These are phyloP conservation scores for Ciona savignyi DNA, from an alignment of 23 tunicate species.

Conservation along the genomic window DNA sequence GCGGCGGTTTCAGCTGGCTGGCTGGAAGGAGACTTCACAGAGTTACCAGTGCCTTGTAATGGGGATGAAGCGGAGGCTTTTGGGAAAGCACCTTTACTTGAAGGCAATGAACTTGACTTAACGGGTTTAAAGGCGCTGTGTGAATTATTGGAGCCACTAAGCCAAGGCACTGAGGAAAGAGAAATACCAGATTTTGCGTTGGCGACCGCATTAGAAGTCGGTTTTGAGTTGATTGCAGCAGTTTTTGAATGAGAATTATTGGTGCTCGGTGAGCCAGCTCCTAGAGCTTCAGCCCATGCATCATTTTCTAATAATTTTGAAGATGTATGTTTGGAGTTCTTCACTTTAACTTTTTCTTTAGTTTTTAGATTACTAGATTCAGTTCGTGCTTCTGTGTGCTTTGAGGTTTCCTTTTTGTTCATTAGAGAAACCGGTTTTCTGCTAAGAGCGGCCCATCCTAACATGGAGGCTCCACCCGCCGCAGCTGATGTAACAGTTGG, in stretches of 20 bases:
- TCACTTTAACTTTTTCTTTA: slow-evolving; percentile 26
- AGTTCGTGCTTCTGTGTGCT: slow-evolving; percentile 8
- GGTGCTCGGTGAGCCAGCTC: slow-evolving; percentile 17
- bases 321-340: slow-evolving; percentile 22
- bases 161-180: slow-evolving; percentile 1
- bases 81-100: neutral
- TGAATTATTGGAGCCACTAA: neutral
- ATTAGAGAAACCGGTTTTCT: slow-evolving; percentile 26
- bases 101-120: neutral
- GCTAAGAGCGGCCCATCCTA: slow-evolving; percentile 82
- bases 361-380: neutral
- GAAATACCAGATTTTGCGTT: neutral
- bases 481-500: slow-evolving; percentile 1
- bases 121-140: neutral
- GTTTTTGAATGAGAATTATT: neutral
- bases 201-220: neutral
- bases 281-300: slow-evolving; percentile 73
- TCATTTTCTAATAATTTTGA: slow-evolving; percentile 43
- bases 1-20: slow-evolving; percentile 14
- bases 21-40: neutral
- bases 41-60: neutral
- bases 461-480: slow-evolving; percentile 37
- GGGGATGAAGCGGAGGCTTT: neutral
- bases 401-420: slow-evolving; percentile 1
- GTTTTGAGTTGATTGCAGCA: neutral